Conservation (phyloP, 1,140 invertebrate genomes). For the Drosophila nannoptera region DNA sequence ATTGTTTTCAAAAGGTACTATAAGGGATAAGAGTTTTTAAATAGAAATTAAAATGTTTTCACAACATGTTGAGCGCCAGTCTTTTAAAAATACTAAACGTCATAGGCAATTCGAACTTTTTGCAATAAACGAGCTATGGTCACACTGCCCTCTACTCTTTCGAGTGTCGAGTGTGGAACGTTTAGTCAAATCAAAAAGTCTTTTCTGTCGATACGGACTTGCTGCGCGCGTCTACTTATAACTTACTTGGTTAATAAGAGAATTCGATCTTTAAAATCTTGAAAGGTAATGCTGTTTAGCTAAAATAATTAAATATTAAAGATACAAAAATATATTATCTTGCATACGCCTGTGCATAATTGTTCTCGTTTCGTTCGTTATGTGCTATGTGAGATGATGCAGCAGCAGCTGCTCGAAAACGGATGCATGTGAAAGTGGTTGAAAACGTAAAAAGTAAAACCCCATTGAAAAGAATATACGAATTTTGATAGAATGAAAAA, state of each 20-base stretch:
- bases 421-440: constrained; percentile 49
- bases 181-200: constrained; percentile 22
- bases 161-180: not conserved
- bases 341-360: not conserved
- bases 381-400: constrained; percentile 44
- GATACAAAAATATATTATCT: not conserved
- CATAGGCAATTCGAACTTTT: not conserved
- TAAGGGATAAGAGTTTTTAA: too few relatives aligned
- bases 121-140: not conserved
- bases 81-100: not conserved
- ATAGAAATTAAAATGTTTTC: not conserved
- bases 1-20: not conserved
- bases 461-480: constrained; percentile 37
- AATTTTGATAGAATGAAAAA: constrained; percentile 18
- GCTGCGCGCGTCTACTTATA: constrained; percentile 13
- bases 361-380: constrained; percentile 1
- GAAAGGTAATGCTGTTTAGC: constrained; percentile 35
- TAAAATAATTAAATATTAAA: not conserved
- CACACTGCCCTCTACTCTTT: constrained; percentile 20
- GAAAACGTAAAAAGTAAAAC: constrained; percentile 43
- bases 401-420: constrained; percentile 15
- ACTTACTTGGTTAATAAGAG: not conserved
- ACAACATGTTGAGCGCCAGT: not conserved
- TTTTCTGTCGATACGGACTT: constrained; percentile 21
- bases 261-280: constrained; percentile 4